These are phyloP conservation scores for Drosophila bifasciata DNA, from an alignment of 1,140 invertebrate genomes.

Conservation along the genomic window DNA sequence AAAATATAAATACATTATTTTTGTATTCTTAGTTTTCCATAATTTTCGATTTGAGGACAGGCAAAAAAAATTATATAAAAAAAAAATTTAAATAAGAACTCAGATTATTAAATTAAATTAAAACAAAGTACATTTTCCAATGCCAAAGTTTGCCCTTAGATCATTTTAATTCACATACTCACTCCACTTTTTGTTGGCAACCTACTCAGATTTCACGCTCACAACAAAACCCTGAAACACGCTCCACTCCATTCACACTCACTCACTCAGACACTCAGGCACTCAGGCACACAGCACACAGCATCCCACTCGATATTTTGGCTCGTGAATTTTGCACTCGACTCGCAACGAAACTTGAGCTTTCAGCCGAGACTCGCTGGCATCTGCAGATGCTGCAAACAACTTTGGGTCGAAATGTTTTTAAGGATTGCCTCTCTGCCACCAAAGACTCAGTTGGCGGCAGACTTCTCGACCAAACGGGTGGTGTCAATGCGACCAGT, in stretches of 20 bases:
- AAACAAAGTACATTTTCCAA: too few relatives aligned
- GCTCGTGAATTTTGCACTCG: constrained; percentile 42
- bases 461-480: constrained; percentile 70
- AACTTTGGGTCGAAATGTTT: constrained; percentile 63
- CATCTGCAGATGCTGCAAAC: constrained; percentile 70
- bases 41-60: too few relatives aligned
- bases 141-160: too few relatives aligned
- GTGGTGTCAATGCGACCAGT: constrained; percentile 38
- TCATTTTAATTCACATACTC: not conserved
- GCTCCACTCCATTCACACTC: constrained; percentile 30
- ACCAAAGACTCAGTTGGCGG: constrained; percentile 66
- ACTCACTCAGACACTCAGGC: not conserved
- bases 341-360: constrained; percentile 45
- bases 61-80: too few relatives aligned
- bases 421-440: constrained; percentile 68
- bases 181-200: not conserved
- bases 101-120: too few relatives aligned
- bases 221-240: constrained; percentile 32
- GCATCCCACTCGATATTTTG: constrained; percentile 6
- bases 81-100: too few relatives aligned
- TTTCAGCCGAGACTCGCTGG: constrained; percentile 18
- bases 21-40: too few relatives aligned
- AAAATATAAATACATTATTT: too few relatives aligned
- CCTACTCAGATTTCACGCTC: constrained; percentile 25
- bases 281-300: constrained; percentile 1